Base-by-base conservation (phyloP, 2,888 invertebrate genomes). In the Agapostemon virescens region DNA sequence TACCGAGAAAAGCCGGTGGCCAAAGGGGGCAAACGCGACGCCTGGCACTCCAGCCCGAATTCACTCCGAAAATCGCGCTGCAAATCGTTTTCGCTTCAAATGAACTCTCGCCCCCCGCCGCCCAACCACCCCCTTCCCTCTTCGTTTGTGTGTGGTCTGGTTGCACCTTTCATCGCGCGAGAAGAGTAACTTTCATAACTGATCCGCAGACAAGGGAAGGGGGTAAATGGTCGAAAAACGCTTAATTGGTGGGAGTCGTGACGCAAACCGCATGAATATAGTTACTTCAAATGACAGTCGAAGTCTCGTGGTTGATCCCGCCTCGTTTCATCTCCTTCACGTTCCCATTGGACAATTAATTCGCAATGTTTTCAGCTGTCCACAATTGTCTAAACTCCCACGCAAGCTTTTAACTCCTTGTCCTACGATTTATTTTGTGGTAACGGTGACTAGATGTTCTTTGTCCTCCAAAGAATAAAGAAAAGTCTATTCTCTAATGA, bases 11-110 rank as follows among this genome's bases (percentile, higher is more conserved):
- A 15, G 55, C 67, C 0, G 33, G 0, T 7, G 63, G 49, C 45
- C 33, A 69, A 77, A 64, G 74, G 38, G 70, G 78, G 63, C 26
- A 7, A 79, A 75, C n/a, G 68, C 81, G 73, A 70, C 77, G 73
- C 71, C 63, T 55, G 30, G 30, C 69, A 69, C 76, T 67, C 67
- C 63, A 40, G 66, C 55, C 7, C 33, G 55, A 84, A 79, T 79
- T 81, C 64, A 40, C 20, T 33, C 26, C 23, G 20, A 72, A 38
- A 66, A 72, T 71, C 63, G 69, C 77, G 38, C 61, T n/a, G 61
- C 52, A 74, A 61, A 75, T 58, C 45, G 49, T 71, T 75, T 49
- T n/a, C 63, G 26, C 49, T 69, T 74, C 67, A 55, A 67, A 70
- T 11, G n/a, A 45, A 17, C 33, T 26, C 49, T 63, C 13, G 9